phyloP scores from a whole-genome alignment of 2,113 vertebrate species.

The Lamprologus lemairii region DNA sequence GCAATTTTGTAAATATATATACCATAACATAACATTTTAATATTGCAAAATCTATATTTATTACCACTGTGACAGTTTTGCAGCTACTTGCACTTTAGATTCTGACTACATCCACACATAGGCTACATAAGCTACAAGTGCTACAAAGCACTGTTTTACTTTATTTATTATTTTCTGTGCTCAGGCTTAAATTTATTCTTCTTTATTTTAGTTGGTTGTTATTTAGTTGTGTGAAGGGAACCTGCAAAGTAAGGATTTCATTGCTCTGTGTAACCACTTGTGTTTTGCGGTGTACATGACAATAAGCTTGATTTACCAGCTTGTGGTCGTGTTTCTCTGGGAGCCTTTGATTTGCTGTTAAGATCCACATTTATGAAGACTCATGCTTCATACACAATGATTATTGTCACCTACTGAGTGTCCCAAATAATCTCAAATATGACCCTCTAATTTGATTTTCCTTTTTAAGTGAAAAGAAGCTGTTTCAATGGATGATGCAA shows the following conservation, averaged over 20 bases:
- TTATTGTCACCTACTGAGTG: neutral
- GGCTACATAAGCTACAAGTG: neutral
- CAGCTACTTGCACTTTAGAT: neutral
- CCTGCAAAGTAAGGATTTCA: neutral
- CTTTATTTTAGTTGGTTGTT: neutral
- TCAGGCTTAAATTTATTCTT: neutral
- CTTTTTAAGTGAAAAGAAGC: neutral
- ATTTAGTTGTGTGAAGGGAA: neutral
- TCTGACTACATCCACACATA: neutral
- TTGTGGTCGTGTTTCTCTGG: neutral
- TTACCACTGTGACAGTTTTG: neutral
- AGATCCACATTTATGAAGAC: neutral
- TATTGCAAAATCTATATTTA: neutral
- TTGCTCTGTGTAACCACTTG: neutral
- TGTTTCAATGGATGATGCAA: neutral
- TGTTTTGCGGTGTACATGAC: neutral
- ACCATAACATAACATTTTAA: neutral
- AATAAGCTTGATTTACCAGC: neutral
- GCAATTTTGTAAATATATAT: neutral
- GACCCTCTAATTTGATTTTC: neutral
- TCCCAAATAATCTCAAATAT: neutral
- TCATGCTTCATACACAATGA: neutral
- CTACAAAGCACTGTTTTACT: neutral
- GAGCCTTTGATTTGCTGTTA: neutral
- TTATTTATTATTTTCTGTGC: neutral